A percentile compares a stretch with the other conserved stretches of the same genome.
phyloP scores from a whole-genome alignment of 2,888 invertebrate species.

The Allygus modestus region DNA sequence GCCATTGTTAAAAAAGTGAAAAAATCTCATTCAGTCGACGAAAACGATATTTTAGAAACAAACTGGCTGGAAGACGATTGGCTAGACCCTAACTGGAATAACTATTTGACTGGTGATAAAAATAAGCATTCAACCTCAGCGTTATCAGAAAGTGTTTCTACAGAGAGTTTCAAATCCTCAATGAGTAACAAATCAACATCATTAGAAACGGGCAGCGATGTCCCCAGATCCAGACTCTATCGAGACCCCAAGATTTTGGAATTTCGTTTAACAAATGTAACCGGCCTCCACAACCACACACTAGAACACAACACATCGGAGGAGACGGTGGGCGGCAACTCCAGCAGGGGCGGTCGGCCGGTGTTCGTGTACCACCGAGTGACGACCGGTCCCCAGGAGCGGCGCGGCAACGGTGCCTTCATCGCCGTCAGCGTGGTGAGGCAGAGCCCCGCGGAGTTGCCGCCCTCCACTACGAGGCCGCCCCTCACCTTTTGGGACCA shows the following conservation, averaged over 20 bases:
- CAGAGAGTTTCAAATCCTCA: not conserved
- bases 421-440: constrained; percentile 55
- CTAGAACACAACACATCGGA: not conserved
- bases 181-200: not conserved
- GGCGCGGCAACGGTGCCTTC: constrained; percentile 46
- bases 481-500: not conserved
- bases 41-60: constrained; percentile 18
- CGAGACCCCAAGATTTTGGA: constrained; percentile 39
- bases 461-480: not conserved
- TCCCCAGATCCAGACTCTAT: constrained; percentile 9
- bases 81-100: constrained; percentile 27
- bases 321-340: not conserved
- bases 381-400: constrained; percentile 45
- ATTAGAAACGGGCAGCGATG: not conserved
- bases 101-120: not conserved
- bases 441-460: not conserved
- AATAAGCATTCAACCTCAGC: not conserved
- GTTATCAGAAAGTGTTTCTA: not conserved
- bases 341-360: constrained; percentile 10
- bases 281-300: not conserved
- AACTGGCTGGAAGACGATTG: constrained; percentile 23
- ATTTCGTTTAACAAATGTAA: not conserved
- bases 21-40: not conserved
- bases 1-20: not conserved
- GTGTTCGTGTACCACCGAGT: constrained; percentile 59